These are phyloP conservation scores for Drosophila littoralis DNA, from an alignment of 1,140 invertebrate species.

Conservation along the genomic window DNA sequence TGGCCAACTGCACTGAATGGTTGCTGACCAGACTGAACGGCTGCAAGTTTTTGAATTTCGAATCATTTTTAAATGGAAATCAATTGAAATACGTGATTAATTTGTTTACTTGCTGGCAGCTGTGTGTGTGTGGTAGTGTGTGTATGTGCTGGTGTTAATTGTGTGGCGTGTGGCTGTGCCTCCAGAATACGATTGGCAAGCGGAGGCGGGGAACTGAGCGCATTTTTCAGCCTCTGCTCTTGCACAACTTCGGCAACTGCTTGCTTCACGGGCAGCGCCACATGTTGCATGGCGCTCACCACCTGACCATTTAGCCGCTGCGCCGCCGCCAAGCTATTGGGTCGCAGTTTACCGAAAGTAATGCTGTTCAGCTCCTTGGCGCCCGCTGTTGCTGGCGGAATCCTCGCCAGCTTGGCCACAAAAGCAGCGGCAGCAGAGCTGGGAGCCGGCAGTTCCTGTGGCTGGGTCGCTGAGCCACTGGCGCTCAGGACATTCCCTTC, in stretches of 20 bases:
- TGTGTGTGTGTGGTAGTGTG: slow-evolving; percentile 29
- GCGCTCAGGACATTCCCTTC: background rate
- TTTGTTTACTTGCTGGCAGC: slow-evolving; percentile 21
- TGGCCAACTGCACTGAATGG: slow-evolving; percentile 14
- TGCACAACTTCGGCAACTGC: background rate
- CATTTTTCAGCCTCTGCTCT: background rate
- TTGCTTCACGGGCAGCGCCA: slow-evolving; percentile 1
- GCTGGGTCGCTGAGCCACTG: no score
- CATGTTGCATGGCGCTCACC: slow-evolving; percentile 4
- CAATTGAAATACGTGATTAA: slow-evolving; percentile 2
- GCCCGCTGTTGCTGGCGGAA: background rate
- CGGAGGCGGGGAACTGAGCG: background rate
- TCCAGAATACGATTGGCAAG: background rate
- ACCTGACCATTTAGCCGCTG: background rate
- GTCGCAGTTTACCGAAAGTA: background rate
- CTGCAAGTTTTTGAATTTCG: slow-evolving; percentile 1
- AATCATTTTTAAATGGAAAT: background rate
- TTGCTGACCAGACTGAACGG: slow-evolving; percentile 3
- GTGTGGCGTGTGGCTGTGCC: background rate
- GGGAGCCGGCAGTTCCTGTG: no score
- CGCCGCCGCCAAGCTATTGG: background rate
- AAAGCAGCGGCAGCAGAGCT: no score
- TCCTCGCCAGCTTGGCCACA: no score
- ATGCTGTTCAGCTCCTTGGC: slow-evolving; percentile 1
- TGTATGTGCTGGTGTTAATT: slow-evolving; percentile 35